phyloP scores from a whole-genome alignment of 35 echinoderm and acorn worm genomes.

The Lytechinus pictus region DNA sequence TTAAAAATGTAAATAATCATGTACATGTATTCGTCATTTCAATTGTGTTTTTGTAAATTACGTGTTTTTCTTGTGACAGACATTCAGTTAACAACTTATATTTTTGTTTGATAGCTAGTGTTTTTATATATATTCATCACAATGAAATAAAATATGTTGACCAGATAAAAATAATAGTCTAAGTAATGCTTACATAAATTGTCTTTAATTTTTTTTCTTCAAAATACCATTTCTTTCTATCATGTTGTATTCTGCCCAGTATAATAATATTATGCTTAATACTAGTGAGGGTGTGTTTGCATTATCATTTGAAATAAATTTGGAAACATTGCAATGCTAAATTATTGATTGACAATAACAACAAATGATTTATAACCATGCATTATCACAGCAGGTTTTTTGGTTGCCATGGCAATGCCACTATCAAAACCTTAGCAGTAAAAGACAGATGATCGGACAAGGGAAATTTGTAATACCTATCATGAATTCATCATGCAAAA shows the following conservation, averaged over 20 bases:
- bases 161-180: background rate
- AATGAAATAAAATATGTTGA: background rate
- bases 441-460: background rate
- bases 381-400: background rate
- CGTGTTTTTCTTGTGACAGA: background rate
- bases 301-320: background rate
- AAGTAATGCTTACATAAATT: background rate
- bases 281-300: background rate
- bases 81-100: background rate
- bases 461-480: background rate
- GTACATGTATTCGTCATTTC: background rate
- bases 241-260: background rate
- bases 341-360: background rate
- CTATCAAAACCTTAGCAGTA: background rate
- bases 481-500: background rate
- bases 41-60: background rate
- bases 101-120: slow-evolving; percentile 13
- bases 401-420: background rate
- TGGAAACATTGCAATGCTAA: background rate
- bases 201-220: no score
- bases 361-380: background rate
- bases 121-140: background rate
- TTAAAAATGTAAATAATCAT: background rate
- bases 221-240: background rate
- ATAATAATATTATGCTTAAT: background rate